Evolutionary conservation across 2,888 invertebrate genomes (phyloP).

Genomic region (Calliphora vomitoria): DNA sequence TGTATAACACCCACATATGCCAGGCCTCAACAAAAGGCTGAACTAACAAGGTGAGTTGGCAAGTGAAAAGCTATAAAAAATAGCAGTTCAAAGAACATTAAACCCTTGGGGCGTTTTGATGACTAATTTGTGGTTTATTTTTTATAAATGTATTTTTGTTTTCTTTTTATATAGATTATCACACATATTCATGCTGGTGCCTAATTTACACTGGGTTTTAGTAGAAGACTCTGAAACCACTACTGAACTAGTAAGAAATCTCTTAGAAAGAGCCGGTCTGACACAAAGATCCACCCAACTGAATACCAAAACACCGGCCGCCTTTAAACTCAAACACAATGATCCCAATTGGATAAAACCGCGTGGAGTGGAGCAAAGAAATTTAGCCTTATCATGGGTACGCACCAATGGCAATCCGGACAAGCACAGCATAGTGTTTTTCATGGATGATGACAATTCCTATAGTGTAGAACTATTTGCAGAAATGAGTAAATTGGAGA

Average conservation of each 20-base stretch:
- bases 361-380: conserved; percentile 96
- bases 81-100: background rate
- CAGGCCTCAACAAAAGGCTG: conserved; percentile 96
- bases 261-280: conserved; percentile 86
- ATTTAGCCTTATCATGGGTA: conserved; percentile 93
- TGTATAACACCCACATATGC: conserved; percentile 96
- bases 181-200: conserved; percentile 93
- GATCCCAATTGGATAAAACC: conserved; percentile 92
- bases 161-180: conserved; percentile 87
- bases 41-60: conserved; percentile 90
- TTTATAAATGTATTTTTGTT: background rate
- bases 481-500: conserved; percentile 93
- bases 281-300: conserved; percentile 86
- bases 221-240: conserved; percentile 92
- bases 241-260: conserved; percentile 87
- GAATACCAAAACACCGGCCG: conserved; percentile 88
- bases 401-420: conserved; percentile 83
- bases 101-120: background rate
- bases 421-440: conserved; percentile 91
- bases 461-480: conserved; percentile 95
- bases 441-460: conserved; percentile 99
- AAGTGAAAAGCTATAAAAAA: background rate
- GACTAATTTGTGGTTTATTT: background rate
- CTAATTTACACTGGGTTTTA: conserved; percentile 96
- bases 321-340: conserved; percentile 87